These are phyloP conservation scores for Sebastes diploproa DNA, from an alignment of 2,797 vertebrate genomes.

Conservation along the genomic window DNA sequence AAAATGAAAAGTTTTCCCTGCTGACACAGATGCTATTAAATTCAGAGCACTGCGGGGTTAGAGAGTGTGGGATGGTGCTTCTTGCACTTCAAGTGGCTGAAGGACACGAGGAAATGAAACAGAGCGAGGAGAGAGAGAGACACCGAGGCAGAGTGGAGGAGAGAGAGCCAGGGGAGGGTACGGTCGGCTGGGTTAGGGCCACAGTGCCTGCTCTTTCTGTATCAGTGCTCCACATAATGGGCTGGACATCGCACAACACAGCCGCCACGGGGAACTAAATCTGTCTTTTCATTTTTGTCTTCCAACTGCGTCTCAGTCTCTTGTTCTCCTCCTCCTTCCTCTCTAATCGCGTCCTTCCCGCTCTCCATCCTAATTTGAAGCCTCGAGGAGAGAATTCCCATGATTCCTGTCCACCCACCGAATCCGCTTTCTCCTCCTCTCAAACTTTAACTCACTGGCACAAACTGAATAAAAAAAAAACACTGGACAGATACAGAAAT, in stretches of 20 bases:
- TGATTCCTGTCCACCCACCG: constrained; percentile 13
- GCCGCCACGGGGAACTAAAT: constrained; percentile 38
- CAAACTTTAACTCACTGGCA: neutral
- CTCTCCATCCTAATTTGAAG: constrained; percentile 20
- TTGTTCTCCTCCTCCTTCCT: constrained; percentile 11
- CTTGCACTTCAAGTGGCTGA: constrained; percentile 43
- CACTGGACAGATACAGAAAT: neutral
- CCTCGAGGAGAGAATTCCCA: constrained; percentile 17
- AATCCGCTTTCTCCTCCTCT: neutral
- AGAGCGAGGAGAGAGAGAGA: neutral
- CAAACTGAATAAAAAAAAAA: neutral
- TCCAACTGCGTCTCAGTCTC: constrained; percentile 7
- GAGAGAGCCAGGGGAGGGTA: constrained; percentile 10
- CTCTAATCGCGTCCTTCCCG: constrained; percentile 37
- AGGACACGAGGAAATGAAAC: constrained; percentile 28
- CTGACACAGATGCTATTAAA: constrained; percentile 55
- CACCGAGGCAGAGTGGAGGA: neutral
- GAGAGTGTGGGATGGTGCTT: constrained; percentile 32
- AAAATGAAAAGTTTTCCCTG: constrained; percentile 52
- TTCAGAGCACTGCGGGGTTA: constrained; percentile 12
- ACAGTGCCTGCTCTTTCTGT: constrained; percentile 72
- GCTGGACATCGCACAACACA: constrained; percentile 49
- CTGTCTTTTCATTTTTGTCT: constrained; percentile 37
- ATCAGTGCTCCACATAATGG: constrained; percentile 76
- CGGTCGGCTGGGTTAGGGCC: constrained; percentile 44